Conservation (phyloP, 2,888 invertebrate species). For the Epinotia bilunana region DNA sequence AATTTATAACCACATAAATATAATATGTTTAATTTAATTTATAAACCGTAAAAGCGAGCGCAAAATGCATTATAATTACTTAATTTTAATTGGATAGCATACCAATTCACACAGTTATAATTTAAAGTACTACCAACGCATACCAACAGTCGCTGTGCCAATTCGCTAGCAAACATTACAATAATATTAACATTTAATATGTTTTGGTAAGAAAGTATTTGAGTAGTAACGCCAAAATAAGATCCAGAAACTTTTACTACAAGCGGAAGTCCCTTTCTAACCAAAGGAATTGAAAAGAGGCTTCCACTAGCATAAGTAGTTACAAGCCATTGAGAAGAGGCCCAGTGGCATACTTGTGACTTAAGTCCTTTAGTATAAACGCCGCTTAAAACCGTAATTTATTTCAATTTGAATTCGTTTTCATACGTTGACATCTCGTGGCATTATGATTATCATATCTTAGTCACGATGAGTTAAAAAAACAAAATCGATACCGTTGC, state of each 20-base stretch:
- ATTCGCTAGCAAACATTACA: conserved; percentile 57
- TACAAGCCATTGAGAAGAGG: background rate
- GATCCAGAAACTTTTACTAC: background rate
- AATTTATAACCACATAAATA: conserved; percentile 42
- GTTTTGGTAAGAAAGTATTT: conserved; percentile 4
- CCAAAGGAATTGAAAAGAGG: background rate
- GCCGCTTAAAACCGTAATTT: conserved; percentile 14
- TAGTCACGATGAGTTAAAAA: conserved; percentile 3
- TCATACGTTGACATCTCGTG: conserved; percentile 25
- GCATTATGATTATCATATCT: conserved; percentile 11
- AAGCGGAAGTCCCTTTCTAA: background rate
- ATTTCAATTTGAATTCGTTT: conserved; percentile 17
- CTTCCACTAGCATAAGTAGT: background rate
- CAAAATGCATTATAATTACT: conserved; percentile 42
- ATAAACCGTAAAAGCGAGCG: conserved; percentile 33
- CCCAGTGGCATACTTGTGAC: background rate
- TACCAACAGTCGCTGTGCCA: conserved; percentile 62
- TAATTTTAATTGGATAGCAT: conserved; percentile 40
- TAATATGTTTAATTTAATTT: conserved; percentile 40
- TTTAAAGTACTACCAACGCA: conserved; percentile 26
- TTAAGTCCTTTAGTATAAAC: background rate
- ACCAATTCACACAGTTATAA: conserved; percentile 37
- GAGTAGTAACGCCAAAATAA: background rate
- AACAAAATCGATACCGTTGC: conserved; percentile 15
- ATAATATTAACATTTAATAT: conserved; percentile 7